Evolutionary conservation across 2,888 invertebrate species (phyloP).

Genomic region (Melinaea menophilus): DNA sequence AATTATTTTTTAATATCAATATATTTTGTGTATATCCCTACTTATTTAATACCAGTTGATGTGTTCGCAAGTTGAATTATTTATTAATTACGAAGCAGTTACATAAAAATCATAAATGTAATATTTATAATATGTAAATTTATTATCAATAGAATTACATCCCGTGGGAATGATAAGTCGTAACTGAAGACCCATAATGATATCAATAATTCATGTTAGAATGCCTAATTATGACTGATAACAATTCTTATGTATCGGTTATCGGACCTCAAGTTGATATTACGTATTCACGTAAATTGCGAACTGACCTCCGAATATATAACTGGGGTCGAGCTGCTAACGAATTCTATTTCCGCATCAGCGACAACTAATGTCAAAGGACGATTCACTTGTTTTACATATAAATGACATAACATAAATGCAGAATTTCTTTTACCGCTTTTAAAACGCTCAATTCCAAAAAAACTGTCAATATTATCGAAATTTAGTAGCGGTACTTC

Average conservation of each 20-base stretch:
- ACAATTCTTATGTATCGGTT: slow-evolving; percentile 49
- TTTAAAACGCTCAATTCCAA: slow-evolving; percentile 13
- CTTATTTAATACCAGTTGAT: background rate
- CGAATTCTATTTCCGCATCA: slow-evolving; percentile 67
- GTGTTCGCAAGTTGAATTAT: background rate
- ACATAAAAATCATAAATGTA: slow-evolving; percentile 9
- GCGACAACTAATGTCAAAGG: slow-evolving; percentile 45
- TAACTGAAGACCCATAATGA: slow-evolving; percentile 32
- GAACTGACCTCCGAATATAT: slow-evolving; percentile 57
- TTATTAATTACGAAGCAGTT: slow-evolving; percentile 8
- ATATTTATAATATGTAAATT: slow-evolving; percentile 18
- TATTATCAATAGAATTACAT: slow-evolving; percentile 27
- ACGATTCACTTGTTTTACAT: slow-evolving; percentile 45
- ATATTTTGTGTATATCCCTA: background rate
- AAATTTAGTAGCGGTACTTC: too few species aligned
- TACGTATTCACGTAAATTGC: slow-evolving; percentile 51
- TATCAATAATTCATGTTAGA: slow-evolving; percentile 66
- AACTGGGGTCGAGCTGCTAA: slow-evolving; percentile 52
- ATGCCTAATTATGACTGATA: slow-evolving; percentile 55
- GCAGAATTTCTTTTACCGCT: slow-evolving; percentile 22
- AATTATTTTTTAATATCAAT: too few species aligned
- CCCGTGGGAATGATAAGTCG: slow-evolving; percentile 60
- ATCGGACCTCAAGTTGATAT: slow-evolving; percentile 49
- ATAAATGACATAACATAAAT: slow-evolving; percentile 39
- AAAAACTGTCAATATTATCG: background rate